Evolutionary conservation across 2,888 invertebrate genomes (phyloP).

Genomic region (Sminthurinus aureus): DNA sequence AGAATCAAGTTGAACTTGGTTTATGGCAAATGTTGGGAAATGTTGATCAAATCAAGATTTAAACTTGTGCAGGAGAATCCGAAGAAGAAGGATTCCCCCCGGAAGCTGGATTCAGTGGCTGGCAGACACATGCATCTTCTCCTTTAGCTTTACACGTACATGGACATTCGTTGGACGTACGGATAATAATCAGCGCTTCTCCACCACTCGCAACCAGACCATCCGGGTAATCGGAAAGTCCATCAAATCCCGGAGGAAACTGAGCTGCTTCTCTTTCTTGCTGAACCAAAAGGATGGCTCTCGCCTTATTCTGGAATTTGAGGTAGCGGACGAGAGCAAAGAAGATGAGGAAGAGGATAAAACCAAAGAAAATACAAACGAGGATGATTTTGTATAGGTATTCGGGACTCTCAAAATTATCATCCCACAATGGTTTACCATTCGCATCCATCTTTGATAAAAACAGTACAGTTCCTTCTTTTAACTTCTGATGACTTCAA

Average conservation of each 20-base stretch:
- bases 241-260: constrained; percentile 36
- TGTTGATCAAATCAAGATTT: background rate
- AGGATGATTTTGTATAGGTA: constrained; percentile 39
- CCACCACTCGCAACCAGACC: constrained; percentile 14
- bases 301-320: constrained; percentile 29
- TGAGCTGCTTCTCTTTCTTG: constrained; percentile 39
- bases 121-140: constrained; percentile 35
- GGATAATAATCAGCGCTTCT: constrained; percentile 16
- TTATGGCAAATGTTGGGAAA: no score
- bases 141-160: constrained; percentile 24
- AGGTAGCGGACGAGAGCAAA: constrained; percentile 40
- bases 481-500: no score
- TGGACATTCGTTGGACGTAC: constrained; percentile 4
- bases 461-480: no score
- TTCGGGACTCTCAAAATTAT: constrained; percentile 30
- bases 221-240: constrained; percentile 22
- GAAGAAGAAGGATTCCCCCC: background rate
- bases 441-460: background rate
- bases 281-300: constrained; percentile 34
- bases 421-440: constrained; percentile 5
- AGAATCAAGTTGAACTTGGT: no score
- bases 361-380: constrained; percentile 36
- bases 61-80: background rate
- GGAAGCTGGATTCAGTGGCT: constrained; percentile 31
- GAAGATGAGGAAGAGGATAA: constrained; percentile 37